Evolutionary conservation across 2,888 invertebrate species (phyloP).

Genomic region (Sturmia bella): DNA sequence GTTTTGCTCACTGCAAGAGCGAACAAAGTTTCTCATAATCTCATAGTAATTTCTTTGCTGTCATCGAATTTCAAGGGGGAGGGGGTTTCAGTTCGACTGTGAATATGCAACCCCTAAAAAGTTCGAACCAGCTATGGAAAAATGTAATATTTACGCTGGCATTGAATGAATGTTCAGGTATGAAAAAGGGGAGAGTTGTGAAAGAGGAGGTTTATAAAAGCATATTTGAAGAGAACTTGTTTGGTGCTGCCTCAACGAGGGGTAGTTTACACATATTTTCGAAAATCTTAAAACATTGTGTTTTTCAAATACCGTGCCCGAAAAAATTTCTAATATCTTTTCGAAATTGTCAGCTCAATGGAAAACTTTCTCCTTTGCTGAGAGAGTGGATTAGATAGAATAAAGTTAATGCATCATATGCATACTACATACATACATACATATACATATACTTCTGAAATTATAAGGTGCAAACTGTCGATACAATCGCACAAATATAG

Average conservation of each 20-base stretch:
- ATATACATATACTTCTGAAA: too few relatives aligned
- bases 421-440: too few relatives aligned
- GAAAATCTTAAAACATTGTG: neutral
- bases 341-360: too few relatives aligned
- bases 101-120: slow-evolving; percentile 44
- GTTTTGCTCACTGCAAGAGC: slow-evolving; percentile 38
- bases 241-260: slow-evolving; percentile 8
- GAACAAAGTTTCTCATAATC: neutral
- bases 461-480: too few relatives aligned
- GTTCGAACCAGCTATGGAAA: slow-evolving; percentile 36
- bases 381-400: too few relatives aligned
- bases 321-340: too few relatives aligned
- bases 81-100: neutral
- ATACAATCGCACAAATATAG: too few relatives aligned
- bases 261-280: slow-evolving; percentile 43
- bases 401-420: too few relatives aligned
- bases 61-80: slow-evolving; percentile 14
- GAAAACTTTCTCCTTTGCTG: too few relatives aligned
- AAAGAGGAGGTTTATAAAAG: slow-evolving; percentile 4
- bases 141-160: slow-evolving; percentile 9
- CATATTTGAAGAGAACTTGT: neutral
- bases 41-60: slow-evolving; percentile 1
- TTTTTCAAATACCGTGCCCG: too few relatives aligned
- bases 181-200: slow-evolving; percentile 12
- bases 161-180: neutral